These are phyloP conservation scores for Odontothrips loti DNA, from an alignment of 2,888 invertebrate genomes.

Conservation along the genomic window DNA sequence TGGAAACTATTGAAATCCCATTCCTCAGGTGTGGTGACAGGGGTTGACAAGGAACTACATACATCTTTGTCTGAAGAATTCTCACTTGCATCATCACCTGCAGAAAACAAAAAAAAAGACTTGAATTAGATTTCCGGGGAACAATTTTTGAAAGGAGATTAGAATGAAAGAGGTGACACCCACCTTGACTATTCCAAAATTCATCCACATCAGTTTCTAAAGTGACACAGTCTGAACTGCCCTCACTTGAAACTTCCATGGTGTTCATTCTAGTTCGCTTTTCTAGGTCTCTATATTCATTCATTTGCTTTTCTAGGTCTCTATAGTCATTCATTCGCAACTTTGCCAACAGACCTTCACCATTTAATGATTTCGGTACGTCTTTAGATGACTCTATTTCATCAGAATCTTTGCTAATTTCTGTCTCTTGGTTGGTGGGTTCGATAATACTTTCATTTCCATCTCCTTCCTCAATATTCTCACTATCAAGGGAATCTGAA, in stretches of 20 bases:
- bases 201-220: background rate
- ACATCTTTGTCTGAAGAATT: slow-evolving; percentile 10
- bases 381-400: background rate
- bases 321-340: too few relatives aligned
- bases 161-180: background rate
- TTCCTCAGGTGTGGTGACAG: slow-evolving; percentile 24
- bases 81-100: slow-evolving; percentile 18
- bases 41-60: background rate
- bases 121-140: background rate
- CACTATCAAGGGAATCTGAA: background rate
- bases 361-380: too few relatives aligned
- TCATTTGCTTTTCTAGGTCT: too few relatives aligned
- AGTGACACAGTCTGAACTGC: background rate
- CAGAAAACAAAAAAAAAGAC: background rate
- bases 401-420: background rate
- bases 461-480: background rate
- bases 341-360: too few relatives aligned
- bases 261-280: background rate
- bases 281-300: too few relatives aligned
- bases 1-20: slow-evolving; percentile 49
- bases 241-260: background rate
- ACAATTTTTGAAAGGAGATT: background rate
- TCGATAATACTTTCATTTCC: background rate
- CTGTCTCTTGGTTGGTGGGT: background rate
- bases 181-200: slow-evolving; percentile 1